A percentile compares a stretch with the other conserved stretches of the same genome.
These are phyloP conservation scores for Ischnura elegans DNA, from an alignment of 2,888 invertebrate species.

Conservation along the genomic window DNA sequence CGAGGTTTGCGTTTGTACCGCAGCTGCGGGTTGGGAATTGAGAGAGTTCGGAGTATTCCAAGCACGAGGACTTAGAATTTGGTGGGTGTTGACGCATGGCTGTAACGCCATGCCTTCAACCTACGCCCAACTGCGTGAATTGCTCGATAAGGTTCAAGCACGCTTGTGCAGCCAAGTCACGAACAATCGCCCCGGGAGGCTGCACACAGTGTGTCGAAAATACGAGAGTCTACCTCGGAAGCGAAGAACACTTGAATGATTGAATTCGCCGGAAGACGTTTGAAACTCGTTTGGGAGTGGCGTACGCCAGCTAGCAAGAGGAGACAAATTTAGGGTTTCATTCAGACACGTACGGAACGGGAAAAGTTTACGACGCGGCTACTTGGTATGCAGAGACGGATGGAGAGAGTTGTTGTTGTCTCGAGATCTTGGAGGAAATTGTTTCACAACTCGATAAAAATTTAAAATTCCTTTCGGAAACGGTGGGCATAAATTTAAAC, in stretches of 20 bases:
- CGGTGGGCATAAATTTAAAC: not conserved
- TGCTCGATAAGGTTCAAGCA: not conserved
- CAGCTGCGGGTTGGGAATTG: not conserved
- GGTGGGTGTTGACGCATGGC: not conserved
- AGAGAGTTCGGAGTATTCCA: not conserved
- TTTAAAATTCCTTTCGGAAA: too few species aligned
- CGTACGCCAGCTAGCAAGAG: not conserved
- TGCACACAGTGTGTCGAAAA: not conserved
- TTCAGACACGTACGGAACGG: too few species aligned
- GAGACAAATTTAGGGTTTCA: too few species aligned
- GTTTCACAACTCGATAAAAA: too few species aligned
- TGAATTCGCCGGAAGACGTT: not conserved
- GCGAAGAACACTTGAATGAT: not conserved
- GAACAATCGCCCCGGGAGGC: not conserved
- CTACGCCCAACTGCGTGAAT: not conserved
- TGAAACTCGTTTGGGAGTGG: not conserved
- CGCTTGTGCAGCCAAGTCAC: not conserved
- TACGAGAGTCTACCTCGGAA: not conserved
- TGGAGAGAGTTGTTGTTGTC: too few species aligned
- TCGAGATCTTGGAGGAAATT: too few species aligned
- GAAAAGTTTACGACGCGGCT: too few species aligned
- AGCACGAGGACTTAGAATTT: not conserved
- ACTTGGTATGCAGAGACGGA: too few species aligned
- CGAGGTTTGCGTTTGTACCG: not conserved
- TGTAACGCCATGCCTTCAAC: not conserved